Evolutionary conservation across 2,113 vertebrate species (phyloP), one percentile per base, ranked within the genome.

Genomic region (Rhinolophus ferrumequinum): DNA sequence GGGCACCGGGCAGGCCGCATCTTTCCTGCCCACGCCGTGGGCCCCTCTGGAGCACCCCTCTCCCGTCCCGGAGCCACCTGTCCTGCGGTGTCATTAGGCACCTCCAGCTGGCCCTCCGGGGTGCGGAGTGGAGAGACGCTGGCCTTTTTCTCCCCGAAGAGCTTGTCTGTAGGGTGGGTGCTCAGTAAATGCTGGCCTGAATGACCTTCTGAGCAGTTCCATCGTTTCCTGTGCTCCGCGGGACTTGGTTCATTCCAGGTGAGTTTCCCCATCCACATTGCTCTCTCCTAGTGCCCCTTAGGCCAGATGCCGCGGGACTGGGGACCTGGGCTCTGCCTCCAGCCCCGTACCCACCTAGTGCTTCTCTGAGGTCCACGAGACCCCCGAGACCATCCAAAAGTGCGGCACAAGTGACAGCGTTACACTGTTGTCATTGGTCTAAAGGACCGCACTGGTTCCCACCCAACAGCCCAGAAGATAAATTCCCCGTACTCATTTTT

Each of bases 231-330:
- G 5, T 7, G 13, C 47, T 26, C 11, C 6, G 13, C 16, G 10
- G 50, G 66, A 13, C 18, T 4, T 8, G 26, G 5, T 10, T 54
- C 33, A 8, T 24, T 8, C 2, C 28, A 4, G 7, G 13, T 5
- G 35, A 1, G 35, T n/a, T 16, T 44, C 19, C 15, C 54, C 26
- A 26, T 33, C 5, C 56, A 35, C 56, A 8, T 3, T 8, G 56
- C 11, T 21, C 8, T 72, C 33, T 76, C 33, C 72, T 35, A 10
- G 19, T 18, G 75, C 62, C 9, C 6, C 2, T 2, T 13, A 22
- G 88, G 26, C 35, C 5, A 26, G 33, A 6, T 0, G 28, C 15
- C 10, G 0, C 0, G 4, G 8, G 16, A 1, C 0, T 2, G 16
- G 12, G 50, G 35, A 19, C 50, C 5, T 11, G 18, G 50, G 44